Percentiles rank a stretch among this genome's conserved stretches.
phyloP scores from a whole-genome alignment of 2,888 invertebrate species.

The Tachina grossa region DNA sequence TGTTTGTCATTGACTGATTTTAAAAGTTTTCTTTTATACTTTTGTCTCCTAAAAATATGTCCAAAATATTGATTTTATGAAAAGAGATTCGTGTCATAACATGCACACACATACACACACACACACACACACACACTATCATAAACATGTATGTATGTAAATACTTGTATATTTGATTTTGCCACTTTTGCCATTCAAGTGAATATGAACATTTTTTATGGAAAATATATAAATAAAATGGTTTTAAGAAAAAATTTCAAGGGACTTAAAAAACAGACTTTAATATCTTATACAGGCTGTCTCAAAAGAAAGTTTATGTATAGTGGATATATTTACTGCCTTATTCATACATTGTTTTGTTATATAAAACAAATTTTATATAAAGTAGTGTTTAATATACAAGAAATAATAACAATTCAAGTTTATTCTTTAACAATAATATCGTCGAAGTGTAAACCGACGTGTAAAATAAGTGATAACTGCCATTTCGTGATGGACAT shows the following conservation, averaged over 20 bases:
- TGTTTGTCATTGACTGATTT: not conserved
- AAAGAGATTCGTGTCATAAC: not conserved
- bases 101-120: not conserved
- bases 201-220: not conserved
- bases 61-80: constrained; percentile 12
- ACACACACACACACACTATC: not conserved
- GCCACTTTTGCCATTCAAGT: not conserved
- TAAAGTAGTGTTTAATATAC: too few species aligned
- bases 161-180: not conserved
- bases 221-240: not conserved
- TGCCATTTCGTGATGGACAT: too few species aligned
- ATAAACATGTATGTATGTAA: not conserved
- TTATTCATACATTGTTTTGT: too few species aligned
- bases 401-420: too few species aligned
- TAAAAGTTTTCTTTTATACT: constrained; percentile 5
- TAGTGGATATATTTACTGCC: too few species aligned
- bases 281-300: too few species aligned
- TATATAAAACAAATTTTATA: too few species aligned
- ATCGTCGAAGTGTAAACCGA: too few species aligned
- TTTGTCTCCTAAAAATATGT: not conserved
- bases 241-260: not conserved
- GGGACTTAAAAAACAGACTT: too few species aligned
- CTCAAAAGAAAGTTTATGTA: too few species aligned
- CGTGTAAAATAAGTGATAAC: too few species aligned
- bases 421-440: too few species aligned